Evolutionary conservation across 23 tunicate species (phyloP).

Genomic region (Halocynthia aurantium): DNA sequence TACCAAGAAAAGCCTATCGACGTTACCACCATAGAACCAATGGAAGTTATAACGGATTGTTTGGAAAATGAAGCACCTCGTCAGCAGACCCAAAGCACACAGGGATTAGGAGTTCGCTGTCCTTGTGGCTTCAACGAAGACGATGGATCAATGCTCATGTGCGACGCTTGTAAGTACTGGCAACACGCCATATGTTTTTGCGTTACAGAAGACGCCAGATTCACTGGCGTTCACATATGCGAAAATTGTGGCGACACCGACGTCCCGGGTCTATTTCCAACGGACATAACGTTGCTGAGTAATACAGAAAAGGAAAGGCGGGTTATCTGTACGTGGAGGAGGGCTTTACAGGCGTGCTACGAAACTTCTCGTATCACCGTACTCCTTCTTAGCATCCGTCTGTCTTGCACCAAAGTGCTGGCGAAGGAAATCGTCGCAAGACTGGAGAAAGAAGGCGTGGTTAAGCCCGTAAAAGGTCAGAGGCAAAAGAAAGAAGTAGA

Average conservation of each 20-base stretch:
- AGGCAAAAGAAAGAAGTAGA: slow-evolving; percentile 10
- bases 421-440: slow-evolving; percentile 17
- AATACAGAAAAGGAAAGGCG: slow-evolving; percentile 27
- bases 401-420: slow-evolving; percentile 6
- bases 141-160: slow-evolving; percentile 61
- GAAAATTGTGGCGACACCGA: slow-evolving; percentile 52
- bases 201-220: slow-evolving; percentile 24
- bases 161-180: slow-evolving; percentile 65
- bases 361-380: slow-evolving; percentile 17
- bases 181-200: slow-evolving; percentile 91
- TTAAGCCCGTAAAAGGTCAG: neutral
- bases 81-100: slow-evolving; percentile 12
- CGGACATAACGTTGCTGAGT: slow-evolving; percentile 47
- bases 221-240: slow-evolving; percentile 44
- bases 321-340: slow-evolving; percentile 58
- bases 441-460: slow-evolving; percentile 6
- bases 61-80: neutral
- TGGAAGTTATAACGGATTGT: no score
- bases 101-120: slow-evolving; percentile 63
- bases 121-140: slow-evolving; percentile 59
- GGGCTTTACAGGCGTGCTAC: slow-evolving; percentile 39
- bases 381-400: slow-evolving; percentile 11
- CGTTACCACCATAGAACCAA: no score
- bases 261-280: slow-evolving; percentile 15
- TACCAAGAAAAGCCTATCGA: neutral